Evolutionary conservation across 2,797 vertebrate genomes (phyloP).

Genomic region (Malurus splendens): DNA sequence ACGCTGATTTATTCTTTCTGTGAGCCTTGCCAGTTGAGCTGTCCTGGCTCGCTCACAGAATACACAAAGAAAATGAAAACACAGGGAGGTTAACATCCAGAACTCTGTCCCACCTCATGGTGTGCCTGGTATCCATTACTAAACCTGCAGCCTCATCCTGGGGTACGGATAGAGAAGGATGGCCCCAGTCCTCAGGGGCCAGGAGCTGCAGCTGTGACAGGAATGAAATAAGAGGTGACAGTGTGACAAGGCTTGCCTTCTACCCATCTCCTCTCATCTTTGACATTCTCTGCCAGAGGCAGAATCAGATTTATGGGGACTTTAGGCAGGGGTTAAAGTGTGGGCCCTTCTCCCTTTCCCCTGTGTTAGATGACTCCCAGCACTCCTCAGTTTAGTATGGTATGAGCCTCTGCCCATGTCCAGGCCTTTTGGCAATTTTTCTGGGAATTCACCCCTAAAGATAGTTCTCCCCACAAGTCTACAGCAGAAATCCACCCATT

Average conservation of each 20-base stretch:
- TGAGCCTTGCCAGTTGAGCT: neutral
- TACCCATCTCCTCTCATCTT: neutral
- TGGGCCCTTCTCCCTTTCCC: neutral
- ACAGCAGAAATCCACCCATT: neutral
- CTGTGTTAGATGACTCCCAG: neutral
- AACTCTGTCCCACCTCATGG: neutral
- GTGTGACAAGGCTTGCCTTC: neutral
- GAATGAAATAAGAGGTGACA: neutral
- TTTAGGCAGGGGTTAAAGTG: neutral
- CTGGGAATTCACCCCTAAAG: neutral
- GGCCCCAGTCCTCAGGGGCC: neutral
- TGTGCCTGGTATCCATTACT: neutral
- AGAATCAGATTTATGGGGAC: neutral
- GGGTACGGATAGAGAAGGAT: neutral
- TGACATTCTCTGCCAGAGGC: neutral
- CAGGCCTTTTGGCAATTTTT: neutral
- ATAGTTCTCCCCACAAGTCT: neutral
- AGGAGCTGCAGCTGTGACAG: neutral
- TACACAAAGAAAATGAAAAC: neutral
- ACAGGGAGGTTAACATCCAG: neutral
- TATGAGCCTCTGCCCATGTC: neutral
- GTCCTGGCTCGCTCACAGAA: neutral
- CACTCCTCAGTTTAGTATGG: neutral
- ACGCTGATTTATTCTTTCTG: slow-evolving; percentile 37
- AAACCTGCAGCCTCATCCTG: neutral